A percentile compares a stretch with the other conserved stretches of the same genome.
These are phyloP conservation scores for human (Homo sapiens) DNA, from an alignment of 2,113 vertebrate species.

Conservation along the genomic window GRCh38 chr3:31914501-31915000, in stretches of 20 bases:
- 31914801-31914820: not conserved
- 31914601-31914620: not conserved
- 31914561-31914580: not conserved
- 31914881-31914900: not conserved
- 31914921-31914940: not conserved
- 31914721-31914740: not conserved
- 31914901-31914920: not conserved
- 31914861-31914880: not conserved
- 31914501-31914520: not conserved
- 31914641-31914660: not conserved
- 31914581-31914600: not conserved
- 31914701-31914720: not conserved
- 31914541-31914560: not conserved
- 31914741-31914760: not conserved
- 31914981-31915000: too few species aligned
- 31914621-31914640: not conserved
- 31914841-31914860: not conserved
- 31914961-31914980: not conserved
- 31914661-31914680: not conserved
- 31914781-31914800: not conserved
- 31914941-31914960: not conserved
- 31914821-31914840: not conserved
- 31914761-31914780: not conserved
- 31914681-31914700: not conserved
- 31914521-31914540: not conserved